A percentile compares a stretch with the other conserved stretches of the same genome.
phyloP scores from a whole-genome alignment of 1,140 invertebrate genomes.

The Triops cancriformis region DNA sequence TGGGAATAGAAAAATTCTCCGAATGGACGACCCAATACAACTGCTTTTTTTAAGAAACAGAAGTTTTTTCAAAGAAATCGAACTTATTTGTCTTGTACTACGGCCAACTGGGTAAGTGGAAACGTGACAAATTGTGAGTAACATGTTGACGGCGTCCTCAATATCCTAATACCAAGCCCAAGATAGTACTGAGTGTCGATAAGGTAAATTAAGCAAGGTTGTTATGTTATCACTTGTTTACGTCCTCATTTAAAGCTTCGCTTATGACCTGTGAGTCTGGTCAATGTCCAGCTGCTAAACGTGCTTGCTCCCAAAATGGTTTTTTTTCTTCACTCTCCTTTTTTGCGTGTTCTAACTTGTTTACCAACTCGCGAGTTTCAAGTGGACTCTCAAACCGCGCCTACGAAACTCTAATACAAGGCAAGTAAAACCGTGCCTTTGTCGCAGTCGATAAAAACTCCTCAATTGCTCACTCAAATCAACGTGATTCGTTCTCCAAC shows the following conservation, averaged over 20 bases:
- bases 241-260: background rate
- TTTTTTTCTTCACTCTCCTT: background rate
- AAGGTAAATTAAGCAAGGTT: constrained; percentile 6
- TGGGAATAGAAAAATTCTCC: too few species aligned
- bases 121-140: too few species aligned
- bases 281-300: background rate
- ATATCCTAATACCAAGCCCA: too few species aligned
- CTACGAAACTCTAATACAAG: too few species aligned
- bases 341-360: background rate
- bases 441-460: too few species aligned
- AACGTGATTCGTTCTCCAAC: background rate
- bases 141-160: too few species aligned
- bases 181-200: background rate
- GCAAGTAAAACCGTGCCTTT: too few species aligned
- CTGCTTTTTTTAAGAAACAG: too few species aligned
- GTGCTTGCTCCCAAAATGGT: background rate
- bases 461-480: background rate
- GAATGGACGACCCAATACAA: too few species aligned
- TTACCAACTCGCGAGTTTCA: background rate
- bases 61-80: too few species aligned
- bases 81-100: too few species aligned
- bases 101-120: too few species aligned
- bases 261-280: background rate
- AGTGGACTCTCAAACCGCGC: background rate
- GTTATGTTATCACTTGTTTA: background rate